phyloP scores from a whole-genome alignment of 2,888 invertebrate genomes.

The Augochlorella aurata region DNA sequence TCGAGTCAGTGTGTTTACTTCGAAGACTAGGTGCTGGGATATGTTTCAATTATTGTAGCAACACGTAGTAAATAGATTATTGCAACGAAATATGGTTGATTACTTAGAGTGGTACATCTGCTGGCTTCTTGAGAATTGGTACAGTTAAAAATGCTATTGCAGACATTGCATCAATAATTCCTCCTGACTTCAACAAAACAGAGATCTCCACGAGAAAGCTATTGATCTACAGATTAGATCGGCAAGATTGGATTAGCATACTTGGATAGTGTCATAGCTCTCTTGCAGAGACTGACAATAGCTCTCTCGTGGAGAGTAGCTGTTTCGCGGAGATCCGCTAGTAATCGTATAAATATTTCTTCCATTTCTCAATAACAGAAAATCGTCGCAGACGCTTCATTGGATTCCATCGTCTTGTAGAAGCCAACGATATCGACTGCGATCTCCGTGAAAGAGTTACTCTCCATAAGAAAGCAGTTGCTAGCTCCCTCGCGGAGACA shows the following conservation, averaged over 20 bases:
- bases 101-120: constrained; percentile 4
- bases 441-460: too few species aligned
- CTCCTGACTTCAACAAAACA: not conserved
- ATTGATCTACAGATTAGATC: too few species aligned
- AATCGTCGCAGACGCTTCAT: too few species aligned
- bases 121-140: not conserved
- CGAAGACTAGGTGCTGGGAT: not conserved
- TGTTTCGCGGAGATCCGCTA: not conserved
- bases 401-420: too few species aligned
- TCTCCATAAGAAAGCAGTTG: too few species aligned
- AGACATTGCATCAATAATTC: not conserved
- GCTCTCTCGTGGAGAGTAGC: not conserved
- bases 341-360: not conserved
- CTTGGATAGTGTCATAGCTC: not conserved
- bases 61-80: not conserved
- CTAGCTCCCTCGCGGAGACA: too few species aligned
- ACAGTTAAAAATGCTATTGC: not conserved
- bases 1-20: not conserved
- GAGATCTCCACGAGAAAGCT: not conserved
- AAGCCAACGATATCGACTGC: too few species aligned
- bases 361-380: too few species aligned
- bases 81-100: not conserved
- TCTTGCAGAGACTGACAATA: not conserved
- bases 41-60: not conserved
- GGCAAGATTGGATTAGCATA: too few species aligned